A percentile compares a stretch with the other conserved stretches of the same genome.
These are phyloP conservation scores for Eubucco bourcierii DNA, from an alignment of 2,113 vertebrate species.

Conservation along the genomic window DNA sequence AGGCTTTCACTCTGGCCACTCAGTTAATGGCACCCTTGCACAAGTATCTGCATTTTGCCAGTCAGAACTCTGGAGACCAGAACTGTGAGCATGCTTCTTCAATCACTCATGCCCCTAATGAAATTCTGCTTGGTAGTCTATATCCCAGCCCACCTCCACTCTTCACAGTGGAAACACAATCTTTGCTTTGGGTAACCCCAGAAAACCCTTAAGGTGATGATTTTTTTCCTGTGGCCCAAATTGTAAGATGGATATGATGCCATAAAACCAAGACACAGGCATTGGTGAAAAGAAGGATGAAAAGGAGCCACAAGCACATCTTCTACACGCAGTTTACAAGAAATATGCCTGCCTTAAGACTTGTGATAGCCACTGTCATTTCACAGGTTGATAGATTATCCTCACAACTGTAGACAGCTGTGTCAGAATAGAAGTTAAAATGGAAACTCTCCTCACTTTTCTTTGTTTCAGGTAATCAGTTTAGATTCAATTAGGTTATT, in stretches of 20 bases:
- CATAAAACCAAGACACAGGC: background rate
- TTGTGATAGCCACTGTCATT: background rate
- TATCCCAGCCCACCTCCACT: background rate
- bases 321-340: background rate
- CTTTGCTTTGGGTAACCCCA: background rate
- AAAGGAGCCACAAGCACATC: background rate
- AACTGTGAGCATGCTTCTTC: background rate
- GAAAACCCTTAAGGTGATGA: background rate
- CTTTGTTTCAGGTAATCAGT: background rate
- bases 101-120: background rate
- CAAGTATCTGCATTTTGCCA: background rate
- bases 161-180: background rate
- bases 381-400: background rate
- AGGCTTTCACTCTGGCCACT: background rate
- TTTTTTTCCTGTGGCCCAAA: background rate
- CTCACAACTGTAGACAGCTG: background rate
- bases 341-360: background rate
- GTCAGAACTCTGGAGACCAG: rapidly evolving
- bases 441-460: background rate
- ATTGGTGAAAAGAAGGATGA: background rate
- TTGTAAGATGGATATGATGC: background rate
- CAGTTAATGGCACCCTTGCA: background rate
- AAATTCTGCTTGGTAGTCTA: background rate
- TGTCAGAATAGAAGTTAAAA: background rate
- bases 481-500: background rate